Conservation (phyloP, 2,888 invertebrate genomes). For the Pollenia labialis region DNA sequence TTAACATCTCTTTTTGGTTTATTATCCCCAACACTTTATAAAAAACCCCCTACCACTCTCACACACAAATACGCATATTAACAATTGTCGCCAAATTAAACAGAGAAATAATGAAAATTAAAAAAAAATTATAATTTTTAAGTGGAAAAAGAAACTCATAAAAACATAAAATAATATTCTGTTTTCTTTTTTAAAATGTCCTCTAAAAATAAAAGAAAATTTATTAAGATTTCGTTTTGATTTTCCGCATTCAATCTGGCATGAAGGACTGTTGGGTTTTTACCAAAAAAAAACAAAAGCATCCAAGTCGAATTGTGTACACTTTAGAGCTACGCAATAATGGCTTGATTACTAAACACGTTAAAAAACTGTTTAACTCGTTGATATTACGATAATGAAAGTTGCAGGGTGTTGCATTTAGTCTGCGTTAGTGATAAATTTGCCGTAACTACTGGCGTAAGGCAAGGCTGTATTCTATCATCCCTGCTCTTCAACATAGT, state of each 20-base stretch:
- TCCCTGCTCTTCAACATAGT: too few relatives aligned
- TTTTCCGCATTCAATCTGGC: background rate
- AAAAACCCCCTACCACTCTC: background rate
- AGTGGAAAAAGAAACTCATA: constrained; percentile 45
- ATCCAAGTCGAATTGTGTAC: background rate
- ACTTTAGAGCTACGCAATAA: background rate
- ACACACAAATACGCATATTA: background rate
- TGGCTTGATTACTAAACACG: too few relatives aligned
- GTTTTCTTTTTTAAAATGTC: constrained; percentile 3
- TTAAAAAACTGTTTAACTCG: too few relatives aligned
- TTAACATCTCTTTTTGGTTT: constrained; percentile 48
- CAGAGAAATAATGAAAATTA: constrained; percentile 18
- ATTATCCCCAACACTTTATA: background rate
- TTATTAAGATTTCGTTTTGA: constrained; percentile 41
- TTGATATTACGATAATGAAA: too few relatives aligned
- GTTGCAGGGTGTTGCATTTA: background rate
- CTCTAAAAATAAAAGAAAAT: constrained; percentile 22
- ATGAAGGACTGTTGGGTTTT: background rate
- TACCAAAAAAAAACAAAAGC: too few relatives aligned
- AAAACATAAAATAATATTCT: constrained; percentile 55
- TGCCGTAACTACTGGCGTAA: too few relatives aligned
- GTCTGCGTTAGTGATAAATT: background rate
- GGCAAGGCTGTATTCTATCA: background rate
- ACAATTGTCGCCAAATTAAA: constrained; percentile 65
- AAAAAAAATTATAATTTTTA: constrained; percentile 59